Evolutionary conservation across 1,140 invertebrate species (phyloP), one percentile per base, ranked within the genome.

Genomic region (Bombus difficillimus): DNA sequence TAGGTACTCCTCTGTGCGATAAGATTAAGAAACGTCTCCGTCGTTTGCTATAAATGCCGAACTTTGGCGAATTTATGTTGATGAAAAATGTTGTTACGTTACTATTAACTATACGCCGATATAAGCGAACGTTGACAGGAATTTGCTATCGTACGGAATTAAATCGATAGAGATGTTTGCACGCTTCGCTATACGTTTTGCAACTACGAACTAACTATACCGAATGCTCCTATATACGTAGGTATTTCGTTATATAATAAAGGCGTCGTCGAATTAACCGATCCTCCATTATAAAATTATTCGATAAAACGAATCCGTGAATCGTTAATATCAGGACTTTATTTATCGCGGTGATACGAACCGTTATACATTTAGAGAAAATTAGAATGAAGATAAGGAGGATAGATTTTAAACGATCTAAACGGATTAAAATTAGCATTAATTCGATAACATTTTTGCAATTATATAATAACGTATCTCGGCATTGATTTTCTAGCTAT

Each of bases 11-110:
- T 59, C n/a, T 59, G n/a, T 2, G 37, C 47, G 88, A 90, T 90
- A 90, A 90, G 86, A 90, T 90, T 88, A 90, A 64, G 72, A 69
- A 64, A 32, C 72, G 84, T 32, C 69, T 74, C 68, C 57, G 68
- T 37, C 66, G n/a, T n/a, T 47, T 15, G 15, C 25, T 68, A 12
- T 4, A 13, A 28, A 13, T 18, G 37, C 68, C 25, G n/a, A 80
- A 37, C 13, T 62, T 74, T 32, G 71, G 47, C 47, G 47, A 53
- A 53, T 53, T 53, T 22, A 53, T 22, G 47, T 53, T 22, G 47
- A 53, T 53, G 47, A 22, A 53, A 22, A 53, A 8, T 53, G 18
- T 53, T 0, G 47, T 53, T 53, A 53, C 47, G 47, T 53, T 53
- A 0, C 47, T 8, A 22, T 53, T 53, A 53, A 53, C 6, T 53